These are phyloP conservation scores for Rapana venosa DNA, from an alignment of 2,888 invertebrate genomes.

Conservation along the genomic window DNA sequence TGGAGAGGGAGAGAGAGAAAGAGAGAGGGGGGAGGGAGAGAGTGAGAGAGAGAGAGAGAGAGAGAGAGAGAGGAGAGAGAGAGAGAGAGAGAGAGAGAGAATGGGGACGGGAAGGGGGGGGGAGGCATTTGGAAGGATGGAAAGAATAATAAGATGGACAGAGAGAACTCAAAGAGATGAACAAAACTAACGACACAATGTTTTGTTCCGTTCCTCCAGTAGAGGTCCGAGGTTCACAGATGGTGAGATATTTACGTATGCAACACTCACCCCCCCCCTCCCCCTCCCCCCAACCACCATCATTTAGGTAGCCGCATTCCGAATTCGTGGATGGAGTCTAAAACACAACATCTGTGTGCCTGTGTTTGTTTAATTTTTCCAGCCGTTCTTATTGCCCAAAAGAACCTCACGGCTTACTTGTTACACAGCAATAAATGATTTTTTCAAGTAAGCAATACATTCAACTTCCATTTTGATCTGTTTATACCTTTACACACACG, in stretches of 20 bases:
- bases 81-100: conserved; percentile 25
- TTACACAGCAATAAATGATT: not conserved
- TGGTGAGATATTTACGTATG: not conserved
- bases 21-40: not conserved
- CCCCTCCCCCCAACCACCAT: not conserved
- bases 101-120: too few species aligned
- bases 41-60: too few species aligned
- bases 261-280: not conserved
- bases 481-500: not conserved
- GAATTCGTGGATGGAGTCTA: too few species aligned
- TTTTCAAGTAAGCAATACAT: not conserved
- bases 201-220: not conserved
- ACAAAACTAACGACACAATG: not conserved
- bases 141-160: not conserved
- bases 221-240: not conserved
- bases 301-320: not conserved
- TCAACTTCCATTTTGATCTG: not conserved
- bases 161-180: not conserved
- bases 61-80: not conserved
- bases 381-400: too few species aligned
- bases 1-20: not conserved
- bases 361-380: too few species aligned
- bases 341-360: too few species aligned
- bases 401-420: not conserved
- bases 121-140: not conserved